These are phyloP conservation scores for Lypha dubia DNA, from an alignment of 2,888 invertebrate genomes.

Conservation along the genomic window DNA sequence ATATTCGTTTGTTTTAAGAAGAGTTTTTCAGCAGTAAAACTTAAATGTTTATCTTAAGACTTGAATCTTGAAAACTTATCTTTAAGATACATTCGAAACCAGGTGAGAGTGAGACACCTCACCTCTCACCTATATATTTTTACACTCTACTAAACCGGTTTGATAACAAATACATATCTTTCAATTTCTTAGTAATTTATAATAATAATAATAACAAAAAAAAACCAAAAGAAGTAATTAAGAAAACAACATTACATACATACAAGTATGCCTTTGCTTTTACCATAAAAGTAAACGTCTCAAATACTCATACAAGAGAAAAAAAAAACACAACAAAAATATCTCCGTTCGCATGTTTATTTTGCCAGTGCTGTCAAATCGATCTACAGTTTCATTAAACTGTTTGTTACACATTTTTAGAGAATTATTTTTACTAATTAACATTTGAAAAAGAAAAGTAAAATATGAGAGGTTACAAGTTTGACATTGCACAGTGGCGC, in stretches of 20 bases:
- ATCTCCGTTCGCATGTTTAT: not conserved
- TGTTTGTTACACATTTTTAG: not conserved
- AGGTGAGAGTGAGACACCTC: slow-evolving; percentile 3
- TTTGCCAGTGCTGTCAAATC: slow-evolving; percentile 14
- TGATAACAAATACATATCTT: slow-evolving; percentile 56
- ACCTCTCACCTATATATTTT: slow-evolving; percentile 54
- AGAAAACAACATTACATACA: slow-evolving; percentile 54
- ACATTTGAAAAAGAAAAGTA: not conserved
- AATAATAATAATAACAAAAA: too few species aligned
- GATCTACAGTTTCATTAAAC: not conserved
- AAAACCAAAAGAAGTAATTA: slow-evolving; percentile 28
- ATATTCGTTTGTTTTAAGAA: too few species aligned
- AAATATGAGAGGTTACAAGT: not conserved
- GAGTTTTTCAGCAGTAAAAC: not conserved
- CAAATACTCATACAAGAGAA: slow-evolving; percentile 28
- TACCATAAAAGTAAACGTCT: slow-evolving; percentile 59
- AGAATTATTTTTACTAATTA: not conserved
- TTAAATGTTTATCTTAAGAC: not conserved
- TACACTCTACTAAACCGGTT: slow-evolving; percentile 61
- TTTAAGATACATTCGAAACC: slow-evolving; percentile 30
- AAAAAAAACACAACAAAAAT: too few species aligned
- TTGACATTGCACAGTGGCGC: not conserved
- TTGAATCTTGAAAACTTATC: slow-evolving; percentile 31
- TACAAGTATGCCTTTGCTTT: slow-evolving; percentile 55
- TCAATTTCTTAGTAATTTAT: slow-evolving; percentile 66